Percentiles rank a stretch among this genome's conserved stretches.
Conservation (phyloP, 2,797 vertebrate species). For the Rhyacichthys aspro region DNA sequence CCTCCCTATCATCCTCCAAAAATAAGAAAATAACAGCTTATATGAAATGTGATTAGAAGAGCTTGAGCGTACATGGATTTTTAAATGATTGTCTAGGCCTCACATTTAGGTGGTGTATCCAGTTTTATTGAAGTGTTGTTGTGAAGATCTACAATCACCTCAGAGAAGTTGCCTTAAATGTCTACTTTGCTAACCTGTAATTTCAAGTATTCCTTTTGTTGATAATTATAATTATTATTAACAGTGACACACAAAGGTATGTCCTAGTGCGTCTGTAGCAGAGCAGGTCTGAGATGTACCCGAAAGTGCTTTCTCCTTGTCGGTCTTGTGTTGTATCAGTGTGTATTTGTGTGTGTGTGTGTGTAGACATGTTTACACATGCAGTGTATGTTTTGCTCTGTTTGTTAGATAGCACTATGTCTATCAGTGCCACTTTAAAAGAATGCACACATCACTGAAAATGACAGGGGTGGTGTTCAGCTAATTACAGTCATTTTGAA, state of each 20-base stretch:
- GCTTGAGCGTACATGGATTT: too few species aligned
- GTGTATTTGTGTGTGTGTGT: slow-evolving; percentile 17
- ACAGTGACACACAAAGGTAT: neutral
- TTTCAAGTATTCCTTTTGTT: neutral
- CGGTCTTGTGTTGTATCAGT: slow-evolving; percentile 35
- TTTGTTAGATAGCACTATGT: slow-evolving; percentile 10
- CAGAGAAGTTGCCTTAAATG: neutral
- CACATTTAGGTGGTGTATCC: too few species aligned
- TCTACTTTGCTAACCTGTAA: neutral
- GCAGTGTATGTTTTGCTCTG: slow-evolving; percentile 29
- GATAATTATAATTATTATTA: neutral
- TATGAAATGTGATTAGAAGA: too few species aligned
- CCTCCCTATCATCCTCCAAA: too few species aligned
- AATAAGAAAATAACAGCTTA: too few species aligned
- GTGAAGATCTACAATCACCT: neutral
- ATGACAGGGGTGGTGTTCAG: slow-evolving; percentile 37
- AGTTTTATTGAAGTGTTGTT: neutral
- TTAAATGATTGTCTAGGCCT: too few species aligned
- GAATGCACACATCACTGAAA: slow-evolving; percentile 40
- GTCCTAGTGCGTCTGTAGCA: neutral
- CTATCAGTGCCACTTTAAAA: slow-evolving; percentile 1
- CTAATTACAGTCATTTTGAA: slow-evolving; percentile 21
- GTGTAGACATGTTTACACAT: slow-evolving; percentile 44
- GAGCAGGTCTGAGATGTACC: slow-evolving; percentile 6
- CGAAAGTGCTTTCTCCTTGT: slow-evolving; percentile 16